Evolutionary conservation across 1,140 invertebrate species (phyloP).

Genomic region (Trachymyrmex cornetzi): DNA sequence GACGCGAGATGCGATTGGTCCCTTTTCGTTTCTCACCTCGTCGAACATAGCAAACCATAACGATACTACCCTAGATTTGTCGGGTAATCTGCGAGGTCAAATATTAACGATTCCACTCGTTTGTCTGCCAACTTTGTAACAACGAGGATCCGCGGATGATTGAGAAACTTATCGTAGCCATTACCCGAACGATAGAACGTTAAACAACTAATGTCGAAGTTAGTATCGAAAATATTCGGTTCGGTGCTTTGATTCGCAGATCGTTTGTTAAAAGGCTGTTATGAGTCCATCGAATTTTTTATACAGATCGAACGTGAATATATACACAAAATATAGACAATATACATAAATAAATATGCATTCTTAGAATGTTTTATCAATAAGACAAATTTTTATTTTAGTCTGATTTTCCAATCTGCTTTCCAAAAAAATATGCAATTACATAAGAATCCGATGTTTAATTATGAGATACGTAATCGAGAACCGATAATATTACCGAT

Average conservation of each 20-base stretch:
- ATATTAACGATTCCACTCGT: conserved; percentile 54
- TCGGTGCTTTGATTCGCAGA: not conserved
- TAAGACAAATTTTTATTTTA: no score
- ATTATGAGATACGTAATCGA: not conserved
- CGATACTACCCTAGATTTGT: conserved; percentile 58
- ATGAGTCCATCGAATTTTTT: no score
- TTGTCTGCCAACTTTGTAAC: conserved; percentile 4
- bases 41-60: conserved; percentile 35
- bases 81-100: conserved; percentile 54
- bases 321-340: no score
- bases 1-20: conserved; percentile 14
- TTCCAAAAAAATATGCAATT: no score
- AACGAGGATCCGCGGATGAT: not conserved
- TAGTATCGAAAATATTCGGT: not conserved
- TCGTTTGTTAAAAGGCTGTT: not conserved
- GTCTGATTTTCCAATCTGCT: no score
- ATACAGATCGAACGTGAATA: no score
- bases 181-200: not conserved
- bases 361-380: no score
- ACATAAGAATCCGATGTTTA: no score
- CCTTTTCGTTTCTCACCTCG: conserved; percentile 5
- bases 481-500: no score
- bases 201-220: not conserved
- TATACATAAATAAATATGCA: no score
- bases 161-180: not conserved